These are phyloP conservation scores for Thera britannica DNA, from an alignment of 2,888 invertebrate species.

Conservation along the genomic window DNA sequence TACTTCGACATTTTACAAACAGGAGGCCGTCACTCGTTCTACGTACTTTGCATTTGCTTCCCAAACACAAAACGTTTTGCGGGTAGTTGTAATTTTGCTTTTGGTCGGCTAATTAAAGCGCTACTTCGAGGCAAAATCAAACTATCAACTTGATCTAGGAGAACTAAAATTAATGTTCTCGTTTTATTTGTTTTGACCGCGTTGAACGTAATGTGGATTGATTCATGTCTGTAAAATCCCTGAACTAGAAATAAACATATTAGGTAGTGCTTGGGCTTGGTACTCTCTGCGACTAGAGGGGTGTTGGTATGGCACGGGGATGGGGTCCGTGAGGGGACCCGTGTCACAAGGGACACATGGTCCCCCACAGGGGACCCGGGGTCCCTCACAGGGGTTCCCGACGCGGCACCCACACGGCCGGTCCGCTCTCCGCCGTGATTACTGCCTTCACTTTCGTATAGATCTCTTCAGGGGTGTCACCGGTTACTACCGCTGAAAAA, in stretches of 20 bases:
- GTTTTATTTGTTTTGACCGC: too few species aligned
- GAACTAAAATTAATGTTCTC: too few species aligned
- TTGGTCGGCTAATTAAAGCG: neutral
- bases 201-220: too few species aligned
- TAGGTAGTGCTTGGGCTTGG: neutral
- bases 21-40: neutral
- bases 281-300: slow-evolving; percentile 10
- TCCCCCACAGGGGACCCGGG: slow-evolving; percentile 83
- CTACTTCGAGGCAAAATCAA: too few species aligned
- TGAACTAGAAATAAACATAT: neutral
- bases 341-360: slow-evolving; percentile 63
- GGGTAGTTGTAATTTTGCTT: too few species aligned
- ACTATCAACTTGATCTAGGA: too few species aligned
- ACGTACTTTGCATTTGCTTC: neutral
- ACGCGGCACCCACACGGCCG: slow-evolving; percentile 98
- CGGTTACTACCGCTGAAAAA: slow-evolving; percentile 94
- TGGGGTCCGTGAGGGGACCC: slow-evolving; percentile 71
- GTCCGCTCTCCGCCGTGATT: slow-evolving; percentile 97
- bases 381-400: slow-evolving; percentile 95
- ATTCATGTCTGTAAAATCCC: neutral
- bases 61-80: neutral
- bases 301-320: slow-evolving; percentile 54
- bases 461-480: slow-evolving; percentile 98
- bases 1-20: neutral
- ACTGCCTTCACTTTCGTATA: slow-evolving; percentile 97